Evolutionary conservation across 2,888 invertebrate species (phyloP), one percentile per base, ranked within the genome.

Genomic region (Steinernema hermaphroditum): DNA sequence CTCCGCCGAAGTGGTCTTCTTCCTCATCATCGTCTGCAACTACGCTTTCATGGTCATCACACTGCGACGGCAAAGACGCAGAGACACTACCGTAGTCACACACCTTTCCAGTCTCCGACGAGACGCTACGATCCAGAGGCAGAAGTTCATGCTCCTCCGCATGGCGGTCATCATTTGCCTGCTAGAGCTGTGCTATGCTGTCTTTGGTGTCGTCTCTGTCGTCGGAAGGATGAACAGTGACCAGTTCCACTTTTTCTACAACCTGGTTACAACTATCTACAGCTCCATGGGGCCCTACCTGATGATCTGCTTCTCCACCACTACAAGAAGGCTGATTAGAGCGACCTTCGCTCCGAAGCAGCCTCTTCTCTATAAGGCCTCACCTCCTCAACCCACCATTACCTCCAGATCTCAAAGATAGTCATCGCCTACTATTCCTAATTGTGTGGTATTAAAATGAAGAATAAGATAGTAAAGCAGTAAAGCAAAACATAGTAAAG

Each of bases 211-310:
- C 62, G 32, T 34, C 34, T 62, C 62, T 4, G 32, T 62, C 16
- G 27, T 32, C 29, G 29, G 1, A 9, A 1, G 1, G 2, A 29
- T 62, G 32, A 29, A 16, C 16, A 12, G 27, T 16, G 62, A 62
- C 62, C 62, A 62, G 27, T 62, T 62, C 62, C 62, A 62, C 62
- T 62, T 62, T n/a, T 32, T 62, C 62, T 62, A 62, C 62, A 62
- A 62, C 62, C 62, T 62, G 29, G 32, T 62, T 29, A 62, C 62
- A 12, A 62, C 62, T n/a, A 32, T 62, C 32, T 62, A 62, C 62
- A 32, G 32, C 34, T 62, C 62, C 32, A 62, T 62, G 62, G 62
- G 62, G 4, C 62, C 62, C 1, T 62, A 6, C 32, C 62, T 62
- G 16, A 29, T 62, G 16, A 16, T 62, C 8, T 22, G 62, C 32